These are phyloP conservation scores for Tanaodytes sp. DNA, from an alignment of 2,888 invertebrate genomes.

Conservation along the genomic window DNA sequence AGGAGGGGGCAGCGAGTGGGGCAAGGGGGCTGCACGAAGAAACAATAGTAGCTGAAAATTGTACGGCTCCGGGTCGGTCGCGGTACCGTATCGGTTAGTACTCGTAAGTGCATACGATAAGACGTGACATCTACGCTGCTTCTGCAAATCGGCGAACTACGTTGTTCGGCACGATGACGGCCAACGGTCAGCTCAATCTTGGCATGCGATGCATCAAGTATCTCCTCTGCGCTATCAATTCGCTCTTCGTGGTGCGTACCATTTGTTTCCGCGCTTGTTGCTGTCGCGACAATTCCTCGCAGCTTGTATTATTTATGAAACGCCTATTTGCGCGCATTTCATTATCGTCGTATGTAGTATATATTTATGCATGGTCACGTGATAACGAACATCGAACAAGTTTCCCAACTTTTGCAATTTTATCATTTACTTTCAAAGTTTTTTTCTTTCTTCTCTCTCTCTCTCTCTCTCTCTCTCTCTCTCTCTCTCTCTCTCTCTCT, in stretches of 20 bases:
- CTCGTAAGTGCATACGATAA: constrained; percentile 18
- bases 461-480: too few relatives aligned
- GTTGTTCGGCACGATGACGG: constrained; percentile 61
- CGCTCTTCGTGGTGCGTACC: constrained; percentile 78
- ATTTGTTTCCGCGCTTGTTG: background rate
- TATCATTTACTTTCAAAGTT: too few relatives aligned
- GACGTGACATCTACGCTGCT: background rate
- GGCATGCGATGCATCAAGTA: constrained; percentile 80
- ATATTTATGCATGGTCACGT: too few relatives aligned
- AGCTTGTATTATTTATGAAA: constrained; percentile 13
- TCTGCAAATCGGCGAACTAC: constrained; percentile 7
- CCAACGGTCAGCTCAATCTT: constrained; percentile 73
- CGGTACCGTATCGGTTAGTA: constrained; percentile 21
- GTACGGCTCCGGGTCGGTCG: constrained; percentile 12
- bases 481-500: too few relatives aligned
- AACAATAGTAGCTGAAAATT: constrained; percentile 37
- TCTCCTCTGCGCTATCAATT: constrained; percentile 79
- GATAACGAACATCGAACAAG: too few relatives aligned
- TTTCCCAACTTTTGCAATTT: too few relatives aligned
- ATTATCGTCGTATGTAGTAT: too few relatives aligned
- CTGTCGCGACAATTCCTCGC: constrained; percentile 15
- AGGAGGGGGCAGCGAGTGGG: background rate
- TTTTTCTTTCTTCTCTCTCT: too few relatives aligned
- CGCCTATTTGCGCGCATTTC: too few relatives aligned
- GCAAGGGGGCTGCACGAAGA: constrained; percentile 3